Base-by-base conservation (phyloP, 1,140 invertebrate genomes). In the Sycobia sp. region DNA sequence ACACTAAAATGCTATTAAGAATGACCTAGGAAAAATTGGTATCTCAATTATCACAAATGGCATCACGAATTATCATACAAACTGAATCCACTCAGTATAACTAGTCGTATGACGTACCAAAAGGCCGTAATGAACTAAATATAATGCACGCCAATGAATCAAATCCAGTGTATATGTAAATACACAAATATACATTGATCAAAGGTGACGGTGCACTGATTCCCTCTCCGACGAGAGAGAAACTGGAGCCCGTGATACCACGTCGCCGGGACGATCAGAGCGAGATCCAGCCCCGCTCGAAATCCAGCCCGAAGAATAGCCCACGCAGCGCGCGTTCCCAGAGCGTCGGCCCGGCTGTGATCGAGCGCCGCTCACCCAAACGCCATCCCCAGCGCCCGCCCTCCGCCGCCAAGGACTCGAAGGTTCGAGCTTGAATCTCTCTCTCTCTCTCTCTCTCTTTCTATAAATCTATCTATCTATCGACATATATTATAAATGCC, bases 341-440 rank as follows among this genome's bases (percentile, higher is more conserved):
- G 75, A 90, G 89, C 41, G 86, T 88, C 66, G 89, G 88, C 59
- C 88, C 88, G 11, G 79, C 78, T 61, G 80, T 82, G 61, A 71
- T 73, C 56, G 87, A 89, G 68, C 88, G 87, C 76, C 82, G 86
- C 66, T 90, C 90, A 18, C 90, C 91, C 23, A 91, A 91, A 71
- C 86, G 90, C 61, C 88, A 90, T 66, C 85, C 89, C 29, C 70
- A 74, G 2, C 73, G 82, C 50, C 70, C 78, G 23, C 72, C 87
- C 80, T 80, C 89, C 83, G 59, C 87, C 18, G 18, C 41, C 41
- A 50, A 50, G 29, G 47, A 50, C 2, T 1, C 47, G 5, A 50
- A 50, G 47, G 47, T 34, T 27, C 10, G 20, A 44, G 8, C 43
- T 20, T 1, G 7, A 32, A 32, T 4, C 4, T 7, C 46, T 22